Base-by-base conservation (phyloP, 2,113 vertebrate species). In the Hiodon alosoides region DNA sequence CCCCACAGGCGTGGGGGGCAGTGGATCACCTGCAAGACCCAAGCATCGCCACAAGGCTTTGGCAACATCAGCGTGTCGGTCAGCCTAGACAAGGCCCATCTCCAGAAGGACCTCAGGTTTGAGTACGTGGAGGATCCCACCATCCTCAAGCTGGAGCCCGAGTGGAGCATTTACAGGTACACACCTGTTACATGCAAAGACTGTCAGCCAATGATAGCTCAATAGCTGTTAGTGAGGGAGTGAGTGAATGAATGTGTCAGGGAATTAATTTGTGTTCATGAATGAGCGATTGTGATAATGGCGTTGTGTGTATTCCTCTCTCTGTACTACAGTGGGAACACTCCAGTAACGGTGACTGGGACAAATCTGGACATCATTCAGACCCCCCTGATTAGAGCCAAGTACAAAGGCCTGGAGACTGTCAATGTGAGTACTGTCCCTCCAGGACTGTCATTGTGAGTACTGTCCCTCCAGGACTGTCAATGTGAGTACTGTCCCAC, bases 91-190 rank as follows among this genome's bases (percentile, higher is more conserved):
- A 93, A 89, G 73, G 95, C 97, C 54, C 94, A 92, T 77, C 93
- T 96, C 64, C 94, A 92, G 67, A 94, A 92, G 77, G 94, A 98
- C 77, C 86, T 99, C 75, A 89, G 90, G 48, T 99, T 97, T 82
- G 95, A 98, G 76, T 99, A 97, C 0, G 91, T 97, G 73, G 95
- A 99, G 61, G 97, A 99, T 74, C 97, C 97, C 57, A 95, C 94
- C 61, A 94, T 99, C 71, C 86, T 91, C 76, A 94, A 92, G 82
- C 93, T 99, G 0, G 97, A 99, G 81, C 97, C 97, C 0, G 97
- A 99, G 77, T 99, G 97, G 97, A 99, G 96, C 89, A 99, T 99
- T 54, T 89, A 95, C 87, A 99, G 97, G 97, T 98, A 81, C 1
- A 53, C 31, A 52, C n/a, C n/a, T 17, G 16, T 69, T 50, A 17